Conservation (phyloP, 2,797 vertebrate species). For the Acanthornis magna region DNA sequence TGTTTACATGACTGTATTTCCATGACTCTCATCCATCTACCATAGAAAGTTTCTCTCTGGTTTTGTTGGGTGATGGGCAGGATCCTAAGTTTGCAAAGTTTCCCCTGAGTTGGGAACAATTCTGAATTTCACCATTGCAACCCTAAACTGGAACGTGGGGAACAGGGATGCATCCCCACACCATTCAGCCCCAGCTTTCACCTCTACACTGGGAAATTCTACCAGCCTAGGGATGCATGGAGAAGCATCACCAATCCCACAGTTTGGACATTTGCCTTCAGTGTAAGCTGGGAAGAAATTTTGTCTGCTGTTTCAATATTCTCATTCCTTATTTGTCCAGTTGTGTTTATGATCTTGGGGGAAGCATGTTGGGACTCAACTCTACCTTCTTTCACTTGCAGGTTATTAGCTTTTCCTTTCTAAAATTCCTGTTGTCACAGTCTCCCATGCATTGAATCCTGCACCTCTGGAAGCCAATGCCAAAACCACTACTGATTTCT, state of each 20-base stretch:
- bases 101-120: neutral
- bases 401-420: neutral
- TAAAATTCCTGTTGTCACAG: neutral
- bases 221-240: fast-evolving
- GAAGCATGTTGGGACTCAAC: neutral
- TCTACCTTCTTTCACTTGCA: neutral
- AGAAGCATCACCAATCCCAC: neutral
- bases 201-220: neutral
- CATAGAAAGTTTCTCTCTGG: neutral
- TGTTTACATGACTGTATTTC: neutral
- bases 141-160: neutral
- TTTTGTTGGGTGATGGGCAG: neutral
- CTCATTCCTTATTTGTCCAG: neutral
- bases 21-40: neutral
- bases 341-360: fast-evolving
- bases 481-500: neutral
- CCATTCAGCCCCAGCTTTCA: neutral
- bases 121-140: neutral
- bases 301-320: neutral
- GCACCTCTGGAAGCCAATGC: neutral
- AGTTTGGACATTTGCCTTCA: neutral
- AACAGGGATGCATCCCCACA: neutral
- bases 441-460: neutral
- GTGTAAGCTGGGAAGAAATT: neutral
- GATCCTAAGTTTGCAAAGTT: neutral